These are phyloP conservation scores for Rhinolophus sinicus DNA, from an alignment of 2,113 vertebrate species.

Conservation along the genomic window DNA sequence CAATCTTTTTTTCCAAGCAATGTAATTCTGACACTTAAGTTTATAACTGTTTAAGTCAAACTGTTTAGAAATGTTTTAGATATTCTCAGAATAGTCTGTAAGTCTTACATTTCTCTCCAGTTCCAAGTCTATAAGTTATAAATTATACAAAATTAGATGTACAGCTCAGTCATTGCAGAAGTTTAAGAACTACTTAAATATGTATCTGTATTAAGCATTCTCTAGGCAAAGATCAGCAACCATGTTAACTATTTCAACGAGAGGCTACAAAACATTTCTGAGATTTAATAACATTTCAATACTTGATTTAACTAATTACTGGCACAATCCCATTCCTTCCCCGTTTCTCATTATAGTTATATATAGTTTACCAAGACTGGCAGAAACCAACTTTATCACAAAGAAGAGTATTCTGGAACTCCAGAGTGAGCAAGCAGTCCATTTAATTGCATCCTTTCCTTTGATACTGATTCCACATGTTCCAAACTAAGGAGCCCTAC, in stretches of 20 bases:
- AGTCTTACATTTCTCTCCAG: constrained; percentile 25
- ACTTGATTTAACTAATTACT: constrained; percentile 9
- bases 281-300: constrained; percentile 51
- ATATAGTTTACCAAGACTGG: neutral
- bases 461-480: neutral
- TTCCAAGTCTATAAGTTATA: constrained; percentile 45
- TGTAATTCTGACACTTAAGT: neutral
- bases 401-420: neutral
- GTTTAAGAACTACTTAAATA: neutral
- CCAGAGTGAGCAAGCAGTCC: neutral
- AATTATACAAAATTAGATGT: constrained; percentile 54
- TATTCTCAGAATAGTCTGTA: neutral
- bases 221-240: constrained; percentile 39
- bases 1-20: constrained; percentile 20
- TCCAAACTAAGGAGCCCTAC: neutral
- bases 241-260: constrained; percentile 36
- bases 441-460: neutral
- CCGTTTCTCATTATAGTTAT: neutral
- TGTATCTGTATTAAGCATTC: constrained; percentile 20
- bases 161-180: neutral
- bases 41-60: neutral
- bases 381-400: neutral
- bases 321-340: neutral
- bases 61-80: neutral
- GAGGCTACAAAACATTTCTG: constrained; percentile 8